Evolutionary conservation across 2,888 invertebrate species (phyloP).

Genomic region (Corythucha ciliata): DNA sequence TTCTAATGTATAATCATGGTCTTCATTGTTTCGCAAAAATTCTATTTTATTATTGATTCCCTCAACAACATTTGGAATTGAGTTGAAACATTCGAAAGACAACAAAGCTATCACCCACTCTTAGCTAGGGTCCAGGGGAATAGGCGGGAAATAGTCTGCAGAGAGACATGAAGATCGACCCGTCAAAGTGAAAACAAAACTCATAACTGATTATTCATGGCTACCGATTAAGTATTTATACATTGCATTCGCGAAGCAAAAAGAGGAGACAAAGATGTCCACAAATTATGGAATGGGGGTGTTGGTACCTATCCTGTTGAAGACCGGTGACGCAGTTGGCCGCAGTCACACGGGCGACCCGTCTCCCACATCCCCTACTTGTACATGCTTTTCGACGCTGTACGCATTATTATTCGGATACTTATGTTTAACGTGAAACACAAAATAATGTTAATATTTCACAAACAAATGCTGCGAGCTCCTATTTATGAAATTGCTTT

Average conservation of each 20-base stretch:
- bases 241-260: no score
- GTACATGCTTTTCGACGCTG: background rate
- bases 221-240: background rate
- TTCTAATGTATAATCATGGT: no score
- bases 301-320: background rate
- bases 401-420: background rate
- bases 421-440: no score
- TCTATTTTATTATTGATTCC: no score
- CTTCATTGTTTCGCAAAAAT: background rate
- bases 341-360: no score
- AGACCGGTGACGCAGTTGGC: background rate
- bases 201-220: background rate
- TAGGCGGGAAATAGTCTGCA: background rate
- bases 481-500: no score
- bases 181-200: background rate
- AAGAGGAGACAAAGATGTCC: conserved; percentile 12
- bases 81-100: background rate
- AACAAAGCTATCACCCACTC: background rate
- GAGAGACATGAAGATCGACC: background rate
- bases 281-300: background rate
- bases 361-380: no score
- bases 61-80: background rate
- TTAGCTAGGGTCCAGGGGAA: background rate
- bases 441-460: conserved; percentile 8
- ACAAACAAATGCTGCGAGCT: no score